Conservation (phyloP, 2,797 vertebrate species). For the Sorex maritimensis region DNA sequence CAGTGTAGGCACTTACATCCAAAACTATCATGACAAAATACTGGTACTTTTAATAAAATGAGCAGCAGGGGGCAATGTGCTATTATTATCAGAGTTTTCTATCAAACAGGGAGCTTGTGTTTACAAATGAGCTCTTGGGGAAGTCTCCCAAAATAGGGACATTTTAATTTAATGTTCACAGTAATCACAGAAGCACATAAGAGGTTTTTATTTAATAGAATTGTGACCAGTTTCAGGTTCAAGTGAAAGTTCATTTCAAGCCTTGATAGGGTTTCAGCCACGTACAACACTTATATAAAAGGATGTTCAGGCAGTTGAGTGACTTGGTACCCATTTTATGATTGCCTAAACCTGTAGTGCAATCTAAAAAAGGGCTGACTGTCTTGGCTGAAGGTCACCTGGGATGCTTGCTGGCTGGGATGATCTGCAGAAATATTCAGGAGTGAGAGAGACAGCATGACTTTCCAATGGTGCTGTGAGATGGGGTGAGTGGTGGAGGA, state of each 20-base stretch:
- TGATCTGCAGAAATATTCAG: not conserved
- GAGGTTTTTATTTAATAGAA: constrained; percentile 64
- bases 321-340: not conserved
- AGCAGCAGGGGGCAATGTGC: constrained; percentile 89
- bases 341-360: not conserved
- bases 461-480: not conserved
- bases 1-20: not conserved
- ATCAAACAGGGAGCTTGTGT: constrained; percentile 43
- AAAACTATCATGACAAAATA: constrained; percentile 35
- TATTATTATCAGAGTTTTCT: not conserved
- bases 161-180: constrained; percentile 63
- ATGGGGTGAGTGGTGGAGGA: not conserved
- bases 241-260: constrained; percentile 48
- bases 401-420: not conserved
- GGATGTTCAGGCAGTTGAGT: not conserved
- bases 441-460: not conserved
- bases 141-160: constrained; percentile 61
- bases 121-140: constrained; percentile 55
- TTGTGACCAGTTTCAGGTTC: constrained; percentile 32
- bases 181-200: constrained; percentile 27
- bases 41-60: not conserved
- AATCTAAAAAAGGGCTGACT: not conserved
- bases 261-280: not conserved
- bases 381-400: not conserved
- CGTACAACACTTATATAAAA: not conserved